Evolutionary conservation across 2,113 vertebrate genomes (phyloP).

Genomic region (Oncorhynchus gorbuscha): DNA sequence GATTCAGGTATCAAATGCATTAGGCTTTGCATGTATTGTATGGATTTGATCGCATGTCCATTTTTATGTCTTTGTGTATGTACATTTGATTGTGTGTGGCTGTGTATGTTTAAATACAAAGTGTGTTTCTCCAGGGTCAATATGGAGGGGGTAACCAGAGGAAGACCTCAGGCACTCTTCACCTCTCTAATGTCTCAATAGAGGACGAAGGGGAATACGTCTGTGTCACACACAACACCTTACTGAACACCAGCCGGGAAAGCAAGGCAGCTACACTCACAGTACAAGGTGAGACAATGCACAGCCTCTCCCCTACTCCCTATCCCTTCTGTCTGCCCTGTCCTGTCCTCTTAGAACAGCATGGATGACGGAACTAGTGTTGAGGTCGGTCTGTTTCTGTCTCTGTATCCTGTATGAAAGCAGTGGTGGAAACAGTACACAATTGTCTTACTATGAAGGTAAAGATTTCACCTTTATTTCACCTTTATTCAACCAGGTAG

Average conservation of each 20-base stretch:
- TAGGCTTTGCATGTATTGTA: no score
- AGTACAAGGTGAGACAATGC: constrained; percentile 59
- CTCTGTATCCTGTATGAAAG: background rate
- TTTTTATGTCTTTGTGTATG: background rate
- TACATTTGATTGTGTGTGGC: background rate
- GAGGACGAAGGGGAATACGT: constrained; percentile 69
- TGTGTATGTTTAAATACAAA: background rate
- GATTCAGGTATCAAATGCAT: constrained; percentile 63
- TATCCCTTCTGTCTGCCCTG: background rate
- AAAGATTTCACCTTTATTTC: no score
- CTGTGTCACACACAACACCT: constrained; percentile 70
- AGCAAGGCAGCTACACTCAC: constrained; percentile 67
- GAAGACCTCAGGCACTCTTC: constrained; percentile 73
- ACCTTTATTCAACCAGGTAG: no score
- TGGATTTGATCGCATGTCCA: background rate
- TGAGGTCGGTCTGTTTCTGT: background rate
- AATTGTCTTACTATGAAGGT: no score
- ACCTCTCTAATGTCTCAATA: constrained; percentile 64
- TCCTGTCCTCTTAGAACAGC: background rate
- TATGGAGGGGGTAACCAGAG: constrained; percentile 72
- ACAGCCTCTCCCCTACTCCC: background rate
- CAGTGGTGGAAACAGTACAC: background rate
- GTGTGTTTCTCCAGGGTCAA: constrained; percentile 59
- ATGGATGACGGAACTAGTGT: background rate
- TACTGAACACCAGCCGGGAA: constrained; percentile 60